phyloP scores from a whole-genome alignment of 2,797 vertebrate genomes.

The Enteromius radiatus region DNA sequence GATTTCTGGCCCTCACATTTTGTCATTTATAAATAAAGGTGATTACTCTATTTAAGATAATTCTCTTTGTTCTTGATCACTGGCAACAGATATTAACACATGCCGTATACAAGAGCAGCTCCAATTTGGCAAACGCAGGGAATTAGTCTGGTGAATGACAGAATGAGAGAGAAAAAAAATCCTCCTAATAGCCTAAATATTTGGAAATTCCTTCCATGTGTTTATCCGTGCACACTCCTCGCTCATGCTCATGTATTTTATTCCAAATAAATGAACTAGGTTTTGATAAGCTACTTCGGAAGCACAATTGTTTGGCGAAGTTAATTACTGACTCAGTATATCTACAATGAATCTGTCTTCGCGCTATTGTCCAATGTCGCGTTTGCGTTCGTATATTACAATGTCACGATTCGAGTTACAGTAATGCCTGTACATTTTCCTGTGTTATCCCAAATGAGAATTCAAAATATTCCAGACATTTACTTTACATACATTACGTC shows the following conservation, averaged over 20 bases:
- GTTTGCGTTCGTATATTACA: conserved; percentile 23
- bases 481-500: conserved; percentile 53
- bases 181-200: conserved; percentile 45
- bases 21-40: conserved; percentile 28
- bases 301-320: conserved; percentile 27
- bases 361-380: conserved; percentile 2
- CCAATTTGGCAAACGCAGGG: conserved; percentile 58
- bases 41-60: conserved; percentile 22
- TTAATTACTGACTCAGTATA: conserved; percentile 37
- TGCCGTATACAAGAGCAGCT: conserved; percentile 50
- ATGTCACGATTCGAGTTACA: conserved; percentile 32
- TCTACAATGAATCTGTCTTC: conserved; percentile 34
- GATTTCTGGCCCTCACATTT: neutral
- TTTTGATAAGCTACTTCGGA: conserved; percentile 42
- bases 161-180: conserved; percentile 46
- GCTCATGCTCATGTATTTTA: conserved; percentile 39
- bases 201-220: conserved; percentile 46
- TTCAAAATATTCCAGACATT: conserved; percentile 39
- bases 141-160: conserved; percentile 59
- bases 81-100: conserved; percentile 60
- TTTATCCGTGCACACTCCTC: conserved; percentile 41
- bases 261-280: conserved; percentile 36
- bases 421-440: conserved; percentile 19
- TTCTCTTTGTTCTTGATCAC: conserved; percentile 52
- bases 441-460: conserved; percentile 35